Evolutionary conservation across 2,113 vertebrate species (phyloP).

Genomic region (Cygnus atratus): DNA sequence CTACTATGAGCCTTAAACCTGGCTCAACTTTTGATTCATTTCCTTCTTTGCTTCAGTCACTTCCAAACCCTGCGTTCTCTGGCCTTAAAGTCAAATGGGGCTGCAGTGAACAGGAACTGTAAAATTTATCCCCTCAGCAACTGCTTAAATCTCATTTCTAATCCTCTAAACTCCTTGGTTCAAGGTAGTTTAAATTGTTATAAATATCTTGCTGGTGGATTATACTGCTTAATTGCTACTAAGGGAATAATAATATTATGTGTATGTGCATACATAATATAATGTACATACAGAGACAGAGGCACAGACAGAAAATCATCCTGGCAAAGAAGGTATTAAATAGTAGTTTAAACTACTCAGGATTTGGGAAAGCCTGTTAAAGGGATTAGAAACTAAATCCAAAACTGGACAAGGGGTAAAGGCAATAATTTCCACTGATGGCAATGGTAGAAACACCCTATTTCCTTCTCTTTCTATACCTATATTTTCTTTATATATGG

Average conservation of each 20-base stretch:
- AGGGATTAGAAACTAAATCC: slow-evolving; percentile 47
- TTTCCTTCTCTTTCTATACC: not conserved
- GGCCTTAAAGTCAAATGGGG: not conserved
- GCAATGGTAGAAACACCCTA: not conserved
- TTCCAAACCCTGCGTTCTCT: not conserved
- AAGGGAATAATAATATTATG: slow-evolving; percentile 59
- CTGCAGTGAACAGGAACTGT: not conserved
- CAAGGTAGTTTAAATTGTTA: slow-evolving; percentile 57
- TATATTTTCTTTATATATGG: not conserved
- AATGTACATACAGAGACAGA: slow-evolving; percentile 18
- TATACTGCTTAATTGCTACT: slow-evolving; percentile 59
- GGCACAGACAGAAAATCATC: slow-evolving; percentile 46
- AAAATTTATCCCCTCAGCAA: slow-evolving; percentile 42
- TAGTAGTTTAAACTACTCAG: slow-evolving; percentile 46
- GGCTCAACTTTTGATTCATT: not conserved
- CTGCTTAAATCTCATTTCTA: slow-evolving; percentile 62
- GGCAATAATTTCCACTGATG: not conserved
- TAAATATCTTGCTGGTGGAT: slow-evolving; percentile 62
- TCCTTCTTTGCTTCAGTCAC: not conserved
- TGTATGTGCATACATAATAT: slow-evolving; percentile 45
- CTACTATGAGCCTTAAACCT: not conserved
- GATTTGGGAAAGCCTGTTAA: slow-evolving; percentile 52
- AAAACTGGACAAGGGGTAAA: slow-evolving; percentile 30
- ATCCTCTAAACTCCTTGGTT: slow-evolving; percentile 56
- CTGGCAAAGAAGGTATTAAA: slow-evolving; percentile 40